These are phyloP conservation scores for Tor tambroides DNA, from an alignment of 2,113 vertebrate genomes.

Conservation along the genomic window DNA sequence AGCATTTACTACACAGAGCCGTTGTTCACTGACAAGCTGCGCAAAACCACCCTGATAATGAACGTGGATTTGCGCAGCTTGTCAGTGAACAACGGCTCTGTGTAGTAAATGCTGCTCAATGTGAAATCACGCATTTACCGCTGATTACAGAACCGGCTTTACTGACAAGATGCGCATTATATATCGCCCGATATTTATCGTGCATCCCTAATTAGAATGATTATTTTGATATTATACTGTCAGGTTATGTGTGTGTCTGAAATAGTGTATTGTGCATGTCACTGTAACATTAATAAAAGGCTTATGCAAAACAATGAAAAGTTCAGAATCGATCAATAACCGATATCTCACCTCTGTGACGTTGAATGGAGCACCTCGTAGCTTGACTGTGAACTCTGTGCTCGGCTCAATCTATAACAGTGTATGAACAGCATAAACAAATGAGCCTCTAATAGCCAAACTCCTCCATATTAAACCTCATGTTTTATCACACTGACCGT, in stretches of 20 bases:
- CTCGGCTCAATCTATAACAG: constrained; percentile 67
- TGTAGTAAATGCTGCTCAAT: too few relatives aligned
- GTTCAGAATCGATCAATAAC: background rate
- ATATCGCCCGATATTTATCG: too few relatives aligned
- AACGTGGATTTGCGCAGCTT: too few relatives aligned
- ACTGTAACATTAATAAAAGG: background rate
- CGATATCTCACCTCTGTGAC: constrained; percentile 82
- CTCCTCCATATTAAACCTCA: background rate
- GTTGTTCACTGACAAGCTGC: too few relatives aligned
- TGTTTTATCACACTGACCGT: constrained; percentile 22
- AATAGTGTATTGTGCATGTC: background rate
- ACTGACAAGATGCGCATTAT: too few relatives aligned
- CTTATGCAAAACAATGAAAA: background rate
- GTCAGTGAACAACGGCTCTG: too few relatives aligned
- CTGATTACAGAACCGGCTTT: too few relatives aligned
- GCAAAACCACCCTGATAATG: too few relatives aligned
- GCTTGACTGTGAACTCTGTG: constrained; percentile 84
- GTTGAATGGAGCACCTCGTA: constrained; percentile 84
- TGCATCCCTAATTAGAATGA: too few relatives aligned
- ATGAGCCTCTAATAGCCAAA: background rate
- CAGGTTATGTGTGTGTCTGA: background rate
- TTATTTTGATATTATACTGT: too few relatives aligned
- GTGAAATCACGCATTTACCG: too few relatives aligned
- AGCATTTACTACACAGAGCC: too few relatives aligned
- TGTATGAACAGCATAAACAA: constrained; percentile 41